Evolutionary conservation across 2,113 vertebrate species (phyloP), one percentile per base, ranked within the genome.

Genomic region (Anarrhichthys ocellatus): DNA sequence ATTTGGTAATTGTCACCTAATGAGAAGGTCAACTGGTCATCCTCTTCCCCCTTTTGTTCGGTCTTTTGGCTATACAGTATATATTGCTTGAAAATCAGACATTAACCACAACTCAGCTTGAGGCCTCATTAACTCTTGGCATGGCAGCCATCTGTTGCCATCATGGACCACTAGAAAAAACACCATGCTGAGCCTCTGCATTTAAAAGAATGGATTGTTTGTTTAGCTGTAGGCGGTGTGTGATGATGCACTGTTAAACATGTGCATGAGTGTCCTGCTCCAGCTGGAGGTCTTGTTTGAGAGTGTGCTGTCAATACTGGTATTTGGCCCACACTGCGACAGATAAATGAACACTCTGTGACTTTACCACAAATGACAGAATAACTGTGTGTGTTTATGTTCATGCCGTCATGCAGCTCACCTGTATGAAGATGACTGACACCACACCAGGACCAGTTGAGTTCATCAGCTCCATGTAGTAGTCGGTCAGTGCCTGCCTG

Each of bases 391-490:
- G 73, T 3, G n/a, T 34, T 52, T 36, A 22, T 40, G 6, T 10
- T n/a, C 46, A 68, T 32, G 42, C 6, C n/a, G 29, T 40, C 46
- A 9, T 50, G 15, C 72, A 22, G 36, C 83, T 42, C 85, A 96
- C 96, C 95, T 96, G 95, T 67, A 95, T 78, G 6, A 95, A 42
- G 73, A 96, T 94, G 79, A 95, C 91, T 27, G 95, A 94, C 68
- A 96, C 87, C 38, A 96, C 94, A 0, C 87, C 86, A 1, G 93
- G 95, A 32, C 96, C 96, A 11, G 95, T 96, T 34, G 93, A 94
- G 64, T 96, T 96, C 95, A 96, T 94, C 70, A 96, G 75, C 20
- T 90, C 93, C 91, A 96, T 96, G 91, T 95, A 96, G 90, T 96
- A 96, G 79, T 89, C 91, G 17, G 93, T 93, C 65, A 96, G 91